Evolutionary conservation across 37 sponge, comb jelly and placozoan genomes (phyloP).

Genomic region (Oopsacas minuta): DNA sequence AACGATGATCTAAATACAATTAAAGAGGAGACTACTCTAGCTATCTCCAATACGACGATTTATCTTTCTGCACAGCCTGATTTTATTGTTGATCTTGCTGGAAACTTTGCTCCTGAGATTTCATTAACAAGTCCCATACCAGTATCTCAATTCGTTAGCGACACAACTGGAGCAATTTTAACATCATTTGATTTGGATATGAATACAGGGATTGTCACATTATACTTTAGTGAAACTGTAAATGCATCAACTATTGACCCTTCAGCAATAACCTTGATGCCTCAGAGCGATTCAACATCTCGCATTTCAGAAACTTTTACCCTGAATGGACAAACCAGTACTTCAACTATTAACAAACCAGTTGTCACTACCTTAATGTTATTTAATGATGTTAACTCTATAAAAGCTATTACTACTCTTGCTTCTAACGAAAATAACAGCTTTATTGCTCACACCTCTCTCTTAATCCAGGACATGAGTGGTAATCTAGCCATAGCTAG

Average conservation of each 20-base stretch:
- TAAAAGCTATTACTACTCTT: slow-evolving; percentile 44
- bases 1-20: slow-evolving; percentile 41
- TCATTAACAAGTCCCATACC: neutral
- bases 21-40: slow-evolving; percentile 50
- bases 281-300: slow-evolving; percentile 25
- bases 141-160: slow-evolving; percentile 22
- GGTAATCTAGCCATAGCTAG: slow-evolving; percentile 47
- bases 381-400: slow-evolving; percentile 40
- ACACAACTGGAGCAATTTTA: slow-evolving; percentile 29
- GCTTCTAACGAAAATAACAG: slow-evolving; percentile 37
- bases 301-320: neutral
- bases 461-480: slow-evolving; percentile 60
- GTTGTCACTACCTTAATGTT: slow-evolving; percentile 32
- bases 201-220: slow-evolving; percentile 38
- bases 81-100: slow-evolving; percentile 42
- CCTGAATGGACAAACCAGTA: slow-evolving; percentile 38
- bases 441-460: slow-evolving; percentile 51
- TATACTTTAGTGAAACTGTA: slow-evolving; percentile 63
- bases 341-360: slow-evolving; percentile 24
- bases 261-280: slow-evolving; percentile 15
- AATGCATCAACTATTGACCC: slow-evolving; percentile 31
- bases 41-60: slow-evolving; percentile 27
- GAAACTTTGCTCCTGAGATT: slow-evolving; percentile 35
- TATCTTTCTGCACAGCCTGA: slow-evolving; percentile 47
- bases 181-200: slow-evolving; percentile 38